Conservation (phyloP, 2,888 invertebrate species). For the Eupithecia subumbrata region DNA sequence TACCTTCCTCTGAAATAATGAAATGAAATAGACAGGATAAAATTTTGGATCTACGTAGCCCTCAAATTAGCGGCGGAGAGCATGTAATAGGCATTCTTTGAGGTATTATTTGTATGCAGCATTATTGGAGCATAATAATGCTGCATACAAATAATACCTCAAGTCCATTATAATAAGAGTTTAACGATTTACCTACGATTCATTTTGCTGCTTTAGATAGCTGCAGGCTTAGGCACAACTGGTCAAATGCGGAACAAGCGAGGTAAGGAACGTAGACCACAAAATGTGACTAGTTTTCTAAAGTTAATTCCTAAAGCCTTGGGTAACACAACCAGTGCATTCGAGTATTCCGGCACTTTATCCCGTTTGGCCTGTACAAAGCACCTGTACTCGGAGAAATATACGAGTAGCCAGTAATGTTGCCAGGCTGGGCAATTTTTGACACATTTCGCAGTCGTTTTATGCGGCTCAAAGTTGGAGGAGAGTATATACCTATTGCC, state of each 20-base stretch:
- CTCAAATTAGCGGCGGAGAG: no score
- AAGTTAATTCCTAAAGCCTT: slow-evolving; percentile 41
- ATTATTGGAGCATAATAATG: not conserved
- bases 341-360: slow-evolving; percentile 39
- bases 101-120: not conserved
- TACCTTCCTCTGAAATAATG: no score
- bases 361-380: slow-evolving; percentile 46
- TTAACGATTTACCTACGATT: no score
- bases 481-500: not conserved
- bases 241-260: not conserved
- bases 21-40: no score
- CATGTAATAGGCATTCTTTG: no score
- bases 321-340: slow-evolving; percentile 40
- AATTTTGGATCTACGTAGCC: no score
- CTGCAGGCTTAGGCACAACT: not conserved
- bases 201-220: not conserved
- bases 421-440: not conserved
- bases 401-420: slow-evolving; percentile 52
- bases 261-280: slow-evolving; percentile 16
- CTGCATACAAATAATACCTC: no score
- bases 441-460: not conserved
- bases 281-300: slow-evolving; percentile 28
- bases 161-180: not conserved
- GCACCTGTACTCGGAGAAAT: slow-evolving; percentile 67
- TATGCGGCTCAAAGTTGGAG: not conserved